Evolutionary conservation across 2,888 invertebrate species (phyloP).

Genomic region (Drosophila atroscutellata): DNA sequence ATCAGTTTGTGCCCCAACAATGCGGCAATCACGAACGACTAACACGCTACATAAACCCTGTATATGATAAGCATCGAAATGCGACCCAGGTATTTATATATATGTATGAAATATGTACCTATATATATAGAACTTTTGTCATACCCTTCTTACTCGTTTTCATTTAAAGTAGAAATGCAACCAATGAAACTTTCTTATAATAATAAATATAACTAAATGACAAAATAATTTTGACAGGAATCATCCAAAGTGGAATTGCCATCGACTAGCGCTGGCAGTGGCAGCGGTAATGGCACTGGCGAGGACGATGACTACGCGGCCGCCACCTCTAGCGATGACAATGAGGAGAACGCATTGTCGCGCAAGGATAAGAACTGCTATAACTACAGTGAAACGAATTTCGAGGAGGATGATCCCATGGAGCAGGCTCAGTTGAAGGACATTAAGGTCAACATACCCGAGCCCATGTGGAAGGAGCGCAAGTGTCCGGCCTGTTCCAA

Average conservation of each 20-base stretch:
- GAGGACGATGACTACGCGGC: slow-evolving; percentile 79
- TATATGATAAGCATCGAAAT: slow-evolving; percentile 75
- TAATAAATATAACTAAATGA: not conserved
- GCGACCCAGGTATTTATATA: slow-evolving; percentile 26
- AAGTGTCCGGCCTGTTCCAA: slow-evolving; percentile 83
- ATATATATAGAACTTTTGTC: not conserved
- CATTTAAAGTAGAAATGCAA: not conserved
- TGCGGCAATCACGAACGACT: slow-evolving; percentile 48
- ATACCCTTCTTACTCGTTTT: not conserved
- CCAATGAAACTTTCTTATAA: not conserved
- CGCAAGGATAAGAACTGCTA: slow-evolving; percentile 79
- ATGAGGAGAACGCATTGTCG: slow-evolving; percentile 67
- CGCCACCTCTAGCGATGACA: slow-evolving; percentile 81
- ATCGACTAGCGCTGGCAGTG: slow-evolving; percentile 47
- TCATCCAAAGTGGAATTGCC: slow-evolving; percentile 44
- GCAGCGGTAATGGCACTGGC: slow-evolving; percentile 48
- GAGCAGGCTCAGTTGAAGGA: slow-evolving; percentile 81
- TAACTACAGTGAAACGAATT: slow-evolving; percentile 83
- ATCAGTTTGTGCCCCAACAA: slow-evolving; percentile 41
- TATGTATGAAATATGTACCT: not conserved
- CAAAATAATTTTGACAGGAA: not conserved
- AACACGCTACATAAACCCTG: slow-evolving; percentile 75
- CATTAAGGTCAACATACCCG: slow-evolving; percentile 84
- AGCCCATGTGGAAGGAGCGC: slow-evolving; percentile 83
- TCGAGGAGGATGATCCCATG: slow-evolving; percentile 84